Base-by-base conservation (phyloP, 1,140 invertebrate species). In the Eurosta solidaginis region DNA sequence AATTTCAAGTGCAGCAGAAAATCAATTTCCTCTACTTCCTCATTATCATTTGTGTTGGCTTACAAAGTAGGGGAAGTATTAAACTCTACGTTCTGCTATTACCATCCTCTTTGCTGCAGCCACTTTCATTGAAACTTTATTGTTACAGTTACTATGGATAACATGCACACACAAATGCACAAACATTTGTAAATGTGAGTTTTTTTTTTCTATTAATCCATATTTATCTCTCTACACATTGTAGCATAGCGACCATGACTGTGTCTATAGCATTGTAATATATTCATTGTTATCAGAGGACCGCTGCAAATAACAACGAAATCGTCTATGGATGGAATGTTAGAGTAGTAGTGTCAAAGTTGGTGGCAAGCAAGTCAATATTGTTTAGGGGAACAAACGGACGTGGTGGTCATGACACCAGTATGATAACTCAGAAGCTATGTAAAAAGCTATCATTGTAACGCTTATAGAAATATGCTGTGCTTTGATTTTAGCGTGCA, bases 1-100 rank as follows among this genome's bases (percentile, higher is more conserved):
- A 68, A 68, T 68, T 68, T 68, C 59, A 68, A 68, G 59, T 68
- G 59, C 59, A 68, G 36, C 59, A 68, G 59, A 68, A 68, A 42
- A 68, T 68, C 59, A 68, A 68, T 68, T 68, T 68, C 59, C 59
- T 68, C 29, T n/a, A 9, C 29, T 68, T 68, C 59, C 59, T 68
- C 33, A 68, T 68, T 68, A 68, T 68, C 59, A 68, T 40, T 68
- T 68, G 36, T 68, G 59, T 33, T 42, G 33, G 33, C 59, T 1
- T 17, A 40, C n/a, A 42, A 68, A 68, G 10, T 40, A 68, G 29
- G 33, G 59, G 59, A 68, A 68, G 22, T n/a, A 68, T 29, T 40
- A 68, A 68, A 33, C 36, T 68, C 36, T 68, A 40, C 27, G 33
- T 27, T 68, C 33, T n/a, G 36, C 33, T 68, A 68, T 68, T 68